Percentiles rank a stretch among this genome's conserved stretches.
These are phyloP conservation scores for Cygnus buccinator DNA, from an alignment of 2,113 vertebrate genomes.

Conservation along the genomic window DNA sequence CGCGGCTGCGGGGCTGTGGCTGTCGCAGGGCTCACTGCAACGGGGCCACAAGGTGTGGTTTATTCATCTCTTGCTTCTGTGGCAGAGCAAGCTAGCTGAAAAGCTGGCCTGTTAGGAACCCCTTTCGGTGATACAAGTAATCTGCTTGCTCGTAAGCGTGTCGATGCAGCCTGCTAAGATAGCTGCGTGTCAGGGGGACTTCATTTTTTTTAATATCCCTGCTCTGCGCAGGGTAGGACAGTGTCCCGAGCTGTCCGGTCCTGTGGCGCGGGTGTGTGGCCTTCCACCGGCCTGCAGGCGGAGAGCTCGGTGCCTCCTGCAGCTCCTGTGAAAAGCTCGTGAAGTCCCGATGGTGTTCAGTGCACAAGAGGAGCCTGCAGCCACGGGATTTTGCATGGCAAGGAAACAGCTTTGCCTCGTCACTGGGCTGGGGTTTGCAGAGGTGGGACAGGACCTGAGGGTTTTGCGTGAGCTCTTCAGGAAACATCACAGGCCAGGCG, in stretches of 20 bases:
- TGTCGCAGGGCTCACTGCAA: accelerated
- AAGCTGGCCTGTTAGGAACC: neutral
- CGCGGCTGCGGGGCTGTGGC: neutral
- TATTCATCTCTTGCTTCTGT: neutral
- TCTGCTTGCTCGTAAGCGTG: neutral
- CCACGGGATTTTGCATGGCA: neutral
- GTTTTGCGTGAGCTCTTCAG: neutral
- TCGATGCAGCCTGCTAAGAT: neutral
- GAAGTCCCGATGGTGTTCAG: neutral
- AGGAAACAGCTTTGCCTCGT: neutral
- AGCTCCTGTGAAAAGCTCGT: neutral
- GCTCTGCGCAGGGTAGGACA: neutral
- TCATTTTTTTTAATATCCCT: neutral
- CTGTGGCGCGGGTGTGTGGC: accelerated
- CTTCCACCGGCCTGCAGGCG: neutral
- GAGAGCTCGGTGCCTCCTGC: neutral
- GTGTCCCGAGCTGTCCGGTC: neutral
- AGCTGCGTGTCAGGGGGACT: neutral
- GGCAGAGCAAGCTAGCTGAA: neutral
- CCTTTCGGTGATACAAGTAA: accelerated
- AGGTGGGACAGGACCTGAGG: too few species aligned
- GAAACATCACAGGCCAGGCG: neutral
- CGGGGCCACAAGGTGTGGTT: neutral
- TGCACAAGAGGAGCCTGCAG: too few species aligned
- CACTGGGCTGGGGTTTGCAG: neutral